A percentile compares a stretch with the other conserved stretches of the same genome.
Conservation (phyloP, 1,140 invertebrate species). For the Drosophila eugracilis region DNA sequence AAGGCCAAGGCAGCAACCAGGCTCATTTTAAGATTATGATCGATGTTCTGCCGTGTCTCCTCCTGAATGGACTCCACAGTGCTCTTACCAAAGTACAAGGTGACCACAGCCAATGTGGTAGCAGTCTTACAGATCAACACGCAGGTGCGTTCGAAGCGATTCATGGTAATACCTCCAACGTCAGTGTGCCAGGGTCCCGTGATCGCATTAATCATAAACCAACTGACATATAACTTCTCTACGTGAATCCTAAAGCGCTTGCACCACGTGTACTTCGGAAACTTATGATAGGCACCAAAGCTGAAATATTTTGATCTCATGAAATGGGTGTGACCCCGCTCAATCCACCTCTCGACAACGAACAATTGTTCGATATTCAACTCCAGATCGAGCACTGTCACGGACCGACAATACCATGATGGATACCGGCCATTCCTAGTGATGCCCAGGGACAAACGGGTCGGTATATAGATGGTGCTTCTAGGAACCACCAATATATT, state of each 20-base stretch:
- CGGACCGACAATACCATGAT: slow-evolving; percentile 37
- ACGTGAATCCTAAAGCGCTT: neutral
- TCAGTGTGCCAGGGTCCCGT: slow-evolving; percentile 33
- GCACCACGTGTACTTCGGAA: slow-evolving; percentile 1
- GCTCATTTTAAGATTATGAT: rapidly evolving
- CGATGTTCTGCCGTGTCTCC: rapidly evolving
- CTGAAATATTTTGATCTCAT: slow-evolving; percentile 24
- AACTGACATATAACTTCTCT: slow-evolving; percentile 13
- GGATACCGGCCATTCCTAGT: slow-evolving; percentile 32
- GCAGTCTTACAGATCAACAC: slow-evolving; percentile 28
- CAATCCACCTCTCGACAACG: slow-evolving; percentile 28
- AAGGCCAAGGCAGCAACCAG: neutral
- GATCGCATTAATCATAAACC: slow-evolving; percentile 19
- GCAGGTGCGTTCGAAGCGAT: slow-evolving; percentile 23
- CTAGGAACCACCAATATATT: slow-evolving; percentile 5
- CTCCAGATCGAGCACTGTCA: slow-evolving; percentile 21
- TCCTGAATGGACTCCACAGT: neutral
- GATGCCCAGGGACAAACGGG: slow-evolving; percentile 30
- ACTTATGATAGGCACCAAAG: rapidly evolving
- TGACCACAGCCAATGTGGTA: slow-evolving; percentile 2
- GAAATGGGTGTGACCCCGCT: slow-evolving; percentile 1
- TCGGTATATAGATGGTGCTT: slow-evolving; percentile 23
- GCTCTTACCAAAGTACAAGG: slow-evolving; percentile 1
- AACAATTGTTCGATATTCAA: slow-evolving; percentile 20
- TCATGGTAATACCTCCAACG: slow-evolving; percentile 6